These are phyloP conservation scores for Andricus grossulariae DNA, from an alignment of 1,140 invertebrate species.

Conservation along the genomic window DNA sequence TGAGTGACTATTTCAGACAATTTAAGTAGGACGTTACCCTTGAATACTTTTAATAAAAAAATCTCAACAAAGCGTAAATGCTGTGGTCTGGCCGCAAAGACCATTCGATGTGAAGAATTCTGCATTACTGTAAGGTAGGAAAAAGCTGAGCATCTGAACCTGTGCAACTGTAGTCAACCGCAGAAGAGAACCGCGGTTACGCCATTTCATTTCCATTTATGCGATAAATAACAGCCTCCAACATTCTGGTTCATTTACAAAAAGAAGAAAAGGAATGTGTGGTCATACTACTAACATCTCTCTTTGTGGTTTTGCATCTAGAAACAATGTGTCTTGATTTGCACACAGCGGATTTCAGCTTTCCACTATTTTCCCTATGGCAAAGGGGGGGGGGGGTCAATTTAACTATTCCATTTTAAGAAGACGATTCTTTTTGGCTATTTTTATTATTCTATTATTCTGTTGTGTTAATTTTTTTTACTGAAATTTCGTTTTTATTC, in stretches of 20 bases:
- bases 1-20: neutral
- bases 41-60: conserved; percentile 5
- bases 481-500: no score
- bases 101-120: conserved; percentile 5
- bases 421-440: no score
- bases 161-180: conserved; percentile 63
- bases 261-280: conserved; percentile 1
- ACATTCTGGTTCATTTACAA: conserved; percentile 22
- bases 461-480: no score
- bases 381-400: neutral
- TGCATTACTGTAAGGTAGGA: conserved; percentile 12
- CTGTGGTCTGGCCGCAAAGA: neutral
- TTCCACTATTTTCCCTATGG: neutral
- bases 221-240: conserved; percentile 47
- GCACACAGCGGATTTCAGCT: neutral
- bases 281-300: conserved; percentile 22
- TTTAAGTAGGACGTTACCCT: conserved; percentile 10
- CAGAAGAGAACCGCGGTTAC: conserved; percentile 59
- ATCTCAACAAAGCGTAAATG: conserved; percentile 16
- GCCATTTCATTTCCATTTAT: conserved; percentile 62
- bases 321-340: neutral
- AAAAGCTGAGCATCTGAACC: conserved; percentile 54
- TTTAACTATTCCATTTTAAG: no score
- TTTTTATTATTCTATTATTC: no score
- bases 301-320: conserved; percentile 21